Evolutionary conservation across 2,888 invertebrate species (phyloP).

Genomic region (Prenolepis imparis): DNA sequence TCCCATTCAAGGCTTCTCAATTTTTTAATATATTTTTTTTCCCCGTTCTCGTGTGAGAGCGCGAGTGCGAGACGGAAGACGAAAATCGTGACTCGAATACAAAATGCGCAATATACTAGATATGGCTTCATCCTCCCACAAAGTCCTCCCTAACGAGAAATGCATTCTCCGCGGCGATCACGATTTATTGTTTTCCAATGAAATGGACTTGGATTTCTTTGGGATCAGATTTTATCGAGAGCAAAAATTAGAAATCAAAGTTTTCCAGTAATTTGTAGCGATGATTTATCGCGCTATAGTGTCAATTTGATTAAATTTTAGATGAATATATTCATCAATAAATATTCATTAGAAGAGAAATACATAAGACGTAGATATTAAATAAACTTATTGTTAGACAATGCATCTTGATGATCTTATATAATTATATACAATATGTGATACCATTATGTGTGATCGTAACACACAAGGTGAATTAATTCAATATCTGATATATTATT

Average conservation of each 20-base stretch:
- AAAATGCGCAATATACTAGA: neutral
- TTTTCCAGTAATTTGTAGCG: neutral
- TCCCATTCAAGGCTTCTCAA: neutral
- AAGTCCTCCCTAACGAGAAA: conserved; percentile 18
- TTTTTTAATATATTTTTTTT: neutral
- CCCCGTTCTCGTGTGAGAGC: neutral
- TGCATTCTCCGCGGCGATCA: neutral
- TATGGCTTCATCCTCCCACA: conserved; percentile 10
- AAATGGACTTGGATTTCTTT: neutral
- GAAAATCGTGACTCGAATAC: conserved; percentile 31
- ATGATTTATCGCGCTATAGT: neutral
- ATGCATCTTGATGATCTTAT: neutral
- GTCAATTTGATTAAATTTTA: neutral
- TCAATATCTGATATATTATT: neutral
- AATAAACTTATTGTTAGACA: too few species aligned
- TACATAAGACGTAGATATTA: neutral
- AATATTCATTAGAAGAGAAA: neutral
- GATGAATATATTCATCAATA: neutral
- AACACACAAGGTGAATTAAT: neutral
- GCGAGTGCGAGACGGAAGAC: neutral
- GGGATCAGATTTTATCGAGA: neutral
- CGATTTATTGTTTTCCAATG: conserved; percentile 28
- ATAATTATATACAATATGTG: neutral
- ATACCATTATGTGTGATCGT: neutral
- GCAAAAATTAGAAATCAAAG: neutral